Conservation (phyloP, 2,113 vertebrate genomes). For the Cariama cristata region DNA sequence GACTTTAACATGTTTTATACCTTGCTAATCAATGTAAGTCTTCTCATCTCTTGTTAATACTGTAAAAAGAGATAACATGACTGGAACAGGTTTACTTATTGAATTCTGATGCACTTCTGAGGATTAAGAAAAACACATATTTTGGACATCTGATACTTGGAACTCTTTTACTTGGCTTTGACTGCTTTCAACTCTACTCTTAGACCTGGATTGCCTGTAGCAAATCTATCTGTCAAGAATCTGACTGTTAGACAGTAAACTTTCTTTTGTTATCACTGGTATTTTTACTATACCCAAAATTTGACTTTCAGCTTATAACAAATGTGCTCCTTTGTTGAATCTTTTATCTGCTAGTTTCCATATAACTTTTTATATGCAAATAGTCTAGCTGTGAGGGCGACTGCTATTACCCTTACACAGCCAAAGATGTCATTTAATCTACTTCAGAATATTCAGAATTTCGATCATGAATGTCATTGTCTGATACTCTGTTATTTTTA, state of each 20-base stretch:
- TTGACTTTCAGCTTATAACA: background rate
- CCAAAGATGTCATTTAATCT: constrained; percentile 4
- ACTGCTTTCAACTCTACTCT: background rate
- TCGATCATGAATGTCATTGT: background rate
- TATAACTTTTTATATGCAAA: background rate
- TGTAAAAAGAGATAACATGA: background rate
- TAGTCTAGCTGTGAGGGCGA: background rate
- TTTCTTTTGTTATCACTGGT: background rate
- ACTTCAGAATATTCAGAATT: background rate
- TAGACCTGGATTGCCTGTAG: background rate
- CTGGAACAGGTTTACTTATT: background rate
- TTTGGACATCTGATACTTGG: background rate
- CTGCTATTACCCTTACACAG: background rate
- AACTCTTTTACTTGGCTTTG: background rate
- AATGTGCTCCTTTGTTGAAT: background rate
- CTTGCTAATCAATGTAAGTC: background rate
- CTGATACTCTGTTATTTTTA: background rate
- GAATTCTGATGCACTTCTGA: background rate
- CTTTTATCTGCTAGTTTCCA: background rate
- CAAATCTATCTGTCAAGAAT: background rate
- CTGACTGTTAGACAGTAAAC: background rate
- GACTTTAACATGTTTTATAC: background rate
- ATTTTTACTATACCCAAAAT: background rate
- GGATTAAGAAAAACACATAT: background rate
- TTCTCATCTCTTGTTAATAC: background rate